phyloP scores from a whole-genome alignment of 1,140 invertebrate genomes.

The Dinoponera quadriceps region DNA sequence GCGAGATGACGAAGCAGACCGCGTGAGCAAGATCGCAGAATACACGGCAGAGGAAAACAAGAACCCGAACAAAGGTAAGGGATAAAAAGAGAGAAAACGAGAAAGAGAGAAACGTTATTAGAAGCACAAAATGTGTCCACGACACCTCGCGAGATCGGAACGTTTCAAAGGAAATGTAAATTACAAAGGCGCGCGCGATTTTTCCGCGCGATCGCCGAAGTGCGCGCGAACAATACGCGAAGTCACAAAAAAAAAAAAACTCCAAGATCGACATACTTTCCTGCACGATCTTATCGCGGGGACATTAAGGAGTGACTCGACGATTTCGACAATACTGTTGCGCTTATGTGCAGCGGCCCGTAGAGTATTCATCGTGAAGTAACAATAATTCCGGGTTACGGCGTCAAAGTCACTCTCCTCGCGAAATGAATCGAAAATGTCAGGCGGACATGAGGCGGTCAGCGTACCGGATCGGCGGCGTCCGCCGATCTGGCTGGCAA shows the following conservation, averaged over 20 bases:
- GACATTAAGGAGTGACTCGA: slow-evolving; percentile 53
- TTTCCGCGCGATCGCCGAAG: background rate
- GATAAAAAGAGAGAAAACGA: background rate
- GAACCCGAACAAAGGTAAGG: slow-evolving; percentile 76
- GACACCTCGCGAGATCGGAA: background rate
- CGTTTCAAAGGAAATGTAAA: background rate
- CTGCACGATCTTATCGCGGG: slow-evolving; percentile 40
- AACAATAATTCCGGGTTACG: slow-evolving; percentile 42
- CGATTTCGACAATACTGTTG: slow-evolving; percentile 41
- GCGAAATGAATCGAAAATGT: slow-evolving; percentile 43
- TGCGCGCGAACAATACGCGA: slow-evolving; percentile 24
- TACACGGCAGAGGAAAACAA: slow-evolving; percentile 61
- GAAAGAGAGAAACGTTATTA: slow-evolving; percentile 14
- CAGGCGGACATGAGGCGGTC: slow-evolving; percentile 29
- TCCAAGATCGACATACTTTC: slow-evolving; percentile 37
- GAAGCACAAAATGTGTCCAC: background rate
- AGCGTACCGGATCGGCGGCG: slow-evolving; percentile 34
- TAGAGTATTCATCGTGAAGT: slow-evolving; percentile 24
- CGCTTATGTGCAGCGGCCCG: background rate
- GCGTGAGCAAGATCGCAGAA: slow-evolving; percentile 67
- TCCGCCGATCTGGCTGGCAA: slow-evolving; percentile 26
- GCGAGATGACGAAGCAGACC: slow-evolving; percentile 65
- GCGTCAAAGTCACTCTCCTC: slow-evolving; percentile 40
- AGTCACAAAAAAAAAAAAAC: background rate
- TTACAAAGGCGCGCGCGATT: background rate